Evolutionary conservation across 2,797 vertebrate species (phyloP), one percentile per base, ranked within the genome.

Genomic region (Chelon auratus): DNA sequence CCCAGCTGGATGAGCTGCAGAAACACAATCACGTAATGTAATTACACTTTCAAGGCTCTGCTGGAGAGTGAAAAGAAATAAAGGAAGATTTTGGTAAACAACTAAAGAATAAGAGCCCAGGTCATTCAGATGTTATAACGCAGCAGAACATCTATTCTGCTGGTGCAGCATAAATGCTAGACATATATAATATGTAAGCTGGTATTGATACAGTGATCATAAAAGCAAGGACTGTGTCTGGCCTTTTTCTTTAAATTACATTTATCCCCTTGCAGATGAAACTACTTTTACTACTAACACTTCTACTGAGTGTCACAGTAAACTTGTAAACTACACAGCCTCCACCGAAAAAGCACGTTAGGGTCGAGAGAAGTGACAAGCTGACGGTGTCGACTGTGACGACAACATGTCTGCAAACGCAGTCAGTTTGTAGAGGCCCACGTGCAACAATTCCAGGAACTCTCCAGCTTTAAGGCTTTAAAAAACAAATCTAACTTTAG

Each of bases 1-100:
- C 95, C 95, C 63, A 99, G 91, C 90, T 95, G 93, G 88, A 98
- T 91, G 62, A 99, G 96, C 98, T 99, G 92, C 17, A 74, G 68
- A 47, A 62, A 56, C 45, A 68, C 58, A 83, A 42, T 11, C 33
- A 18, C 20, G 30, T 33, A 33, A 37, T 13, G 36, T 14, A 39
- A 22, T 36, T 10, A 15, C 8, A 33, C 15, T 11, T 40, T 9
- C 4, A 20, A 67, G 24, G 37, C 15, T 8, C 9, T 51, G 9
- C 4, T 33, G 8, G 51, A 14, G 59, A 13, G 50, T 15, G 36
- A 26, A 2, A 57, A 51, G 42, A 43, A 43, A 33, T n/a, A 1
- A 55, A 17, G 3, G 1, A 17, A 24, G n/a, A 39, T 43, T 43
- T 12, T 15, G 42, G 5, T 43, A 45, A 45, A 45, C 17, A 15